These are phyloP conservation scores for Oscheius sp. DNA, from an alignment of 2,888 invertebrate genomes.

Conservation along the genomic window DNA sequence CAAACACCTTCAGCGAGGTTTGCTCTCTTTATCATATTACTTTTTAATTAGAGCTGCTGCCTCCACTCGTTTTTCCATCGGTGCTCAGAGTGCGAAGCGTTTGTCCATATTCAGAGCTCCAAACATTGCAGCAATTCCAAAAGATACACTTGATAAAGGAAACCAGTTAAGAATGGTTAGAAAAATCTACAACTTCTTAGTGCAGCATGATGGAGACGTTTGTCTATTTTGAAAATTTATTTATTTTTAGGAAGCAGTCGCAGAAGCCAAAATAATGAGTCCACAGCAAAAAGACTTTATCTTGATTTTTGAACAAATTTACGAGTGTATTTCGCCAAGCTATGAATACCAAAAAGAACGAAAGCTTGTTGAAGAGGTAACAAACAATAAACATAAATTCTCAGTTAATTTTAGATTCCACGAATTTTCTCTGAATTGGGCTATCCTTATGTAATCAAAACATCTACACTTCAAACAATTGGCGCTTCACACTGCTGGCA, in stretches of 20 bases:
- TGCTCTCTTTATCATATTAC: too few species aligned
- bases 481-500: conserved; percentile 29
- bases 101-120: conserved; percentile 1
- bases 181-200: conserved; percentile 20
- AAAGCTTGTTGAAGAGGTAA: conserved; percentile 21
- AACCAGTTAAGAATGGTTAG: not conserved
- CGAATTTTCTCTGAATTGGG: conserved; percentile 24
- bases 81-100: not conserved
- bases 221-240: not conserved
- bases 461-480: conserved; percentile 21
- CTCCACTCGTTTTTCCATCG: conserved; percentile 6
- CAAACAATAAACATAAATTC: not conserved
- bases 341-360: conserved; percentile 4
- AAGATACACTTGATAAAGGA: conserved; percentile 22
- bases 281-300: conserved; percentile 21
- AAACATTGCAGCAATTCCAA: not conserved
- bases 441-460: conserved; percentile 25
- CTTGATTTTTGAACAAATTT: conserved; percentile 17
- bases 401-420: conserved; percentile 11
- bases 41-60: not conserved
- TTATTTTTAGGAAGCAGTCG: not conserved
- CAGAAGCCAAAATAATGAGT: conserved; percentile 5
- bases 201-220: conserved; percentile 20
- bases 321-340: not conserved
- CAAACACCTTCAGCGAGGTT: not conserved